Evolutionary conservation across 2,113 vertebrate species (phyloP).

Genomic region (Dendropsophus ebraccatus): DNA sequence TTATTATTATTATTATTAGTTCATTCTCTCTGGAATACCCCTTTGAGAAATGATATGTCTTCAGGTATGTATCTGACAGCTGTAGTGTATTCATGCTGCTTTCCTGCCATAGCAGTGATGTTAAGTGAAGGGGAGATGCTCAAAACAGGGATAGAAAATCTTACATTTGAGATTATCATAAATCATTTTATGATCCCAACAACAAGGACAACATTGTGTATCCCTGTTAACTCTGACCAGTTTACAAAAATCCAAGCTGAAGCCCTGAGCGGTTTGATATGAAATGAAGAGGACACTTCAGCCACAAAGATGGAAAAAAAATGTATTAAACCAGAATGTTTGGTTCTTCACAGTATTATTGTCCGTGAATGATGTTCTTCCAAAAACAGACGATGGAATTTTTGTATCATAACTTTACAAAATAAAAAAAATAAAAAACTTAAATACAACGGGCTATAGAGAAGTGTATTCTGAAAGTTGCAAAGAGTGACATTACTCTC

Average conservation of each 20-base stretch:
- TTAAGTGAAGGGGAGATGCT: neutral
- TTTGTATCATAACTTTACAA: neutral
- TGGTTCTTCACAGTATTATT: conserved; percentile 5
- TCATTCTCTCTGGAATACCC: too few species aligned
- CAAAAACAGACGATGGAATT: neutral
- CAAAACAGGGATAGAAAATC: neutral
- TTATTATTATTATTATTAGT: too few species aligned
- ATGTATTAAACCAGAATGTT: conserved; percentile 12
- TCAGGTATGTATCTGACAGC: too few species aligned
- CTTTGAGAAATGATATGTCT: too few species aligned
- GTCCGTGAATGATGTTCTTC: conserved; percentile 4
- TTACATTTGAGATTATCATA: neutral
- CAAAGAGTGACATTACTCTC: neutral
- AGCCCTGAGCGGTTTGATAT: neutral
- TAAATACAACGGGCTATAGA: neutral
- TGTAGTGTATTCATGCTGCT: neutral
- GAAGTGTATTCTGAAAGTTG: neutral
- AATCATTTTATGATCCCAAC: neutral
- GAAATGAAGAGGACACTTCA: conserved; percentile 17
- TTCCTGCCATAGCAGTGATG: neutral
- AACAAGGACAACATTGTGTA: neutral
- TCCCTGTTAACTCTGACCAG: neutral
- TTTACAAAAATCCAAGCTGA: neutral
- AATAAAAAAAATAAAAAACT: neutral
- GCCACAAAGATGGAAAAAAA: conserved; percentile 11